Evolutionary conservation across 2,888 invertebrate genomes (phyloP), one percentile per base, ranked within the genome.

Genomic region (Meiosimyza platycephala): DNA sequence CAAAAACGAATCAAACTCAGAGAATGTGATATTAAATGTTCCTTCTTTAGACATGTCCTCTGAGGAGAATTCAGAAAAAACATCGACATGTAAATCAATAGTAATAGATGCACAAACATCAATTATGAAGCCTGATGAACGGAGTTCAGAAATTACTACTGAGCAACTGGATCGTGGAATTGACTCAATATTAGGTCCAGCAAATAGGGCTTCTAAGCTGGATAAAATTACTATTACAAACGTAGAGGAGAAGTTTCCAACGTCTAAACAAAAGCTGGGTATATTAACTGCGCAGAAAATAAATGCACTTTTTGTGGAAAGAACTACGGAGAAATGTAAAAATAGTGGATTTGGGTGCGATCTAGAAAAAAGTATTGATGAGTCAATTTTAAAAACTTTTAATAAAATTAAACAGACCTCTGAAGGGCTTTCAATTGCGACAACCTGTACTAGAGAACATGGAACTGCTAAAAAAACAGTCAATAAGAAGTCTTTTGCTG

Each of bases 261-360:
- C 60, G 13, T 18, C 15, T 6, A 66, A 66, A 54, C 50, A 40
- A 9, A 66, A 66, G 6, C 52, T 72, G 12, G 72, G 60, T 18
- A 60, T 67, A 16, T 67, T 72, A 47, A 72, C 72, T 48, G 72
- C 72, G 5, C 67, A 72, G 47, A 67, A 67, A 47, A 67, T 72
- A 12, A 72, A 72, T 40, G 67, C 40, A 40, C 40, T 52, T 28
- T 67, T 62, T 18, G n/a, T 72, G 15, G 63, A 67, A 22, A 67
- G 67, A 60, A 22, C 67, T 22, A 7, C 67, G 15, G 67, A 67
- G 16, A 22, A 62, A 1, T 62, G 63, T 3, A 54, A 47, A 57
- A 55, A 16, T 16, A 62, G n/a, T 40, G 62, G 16, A 16, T 40
- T 62, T 16, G 62, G 48, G 13, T 16, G 40, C 11, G 47, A 62